These are phyloP conservation scores for Antennarius maculatus DNA, from an alignment of 2,797 vertebrate genomes.

Conservation along the genomic window DNA sequence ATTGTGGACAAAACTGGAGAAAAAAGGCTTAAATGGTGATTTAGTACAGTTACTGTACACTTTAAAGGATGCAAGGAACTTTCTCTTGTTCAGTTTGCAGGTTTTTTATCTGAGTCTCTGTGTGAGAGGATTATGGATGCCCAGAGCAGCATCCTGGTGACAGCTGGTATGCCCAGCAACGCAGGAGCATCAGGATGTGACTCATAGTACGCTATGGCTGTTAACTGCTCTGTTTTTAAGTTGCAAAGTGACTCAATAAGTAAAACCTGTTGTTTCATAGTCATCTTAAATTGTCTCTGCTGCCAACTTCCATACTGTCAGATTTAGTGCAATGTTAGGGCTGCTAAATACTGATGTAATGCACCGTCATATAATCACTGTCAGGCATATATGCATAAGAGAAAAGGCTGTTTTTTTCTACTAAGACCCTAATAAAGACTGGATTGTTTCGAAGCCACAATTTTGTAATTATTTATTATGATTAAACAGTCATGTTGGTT, in stretches of 20 bases:
- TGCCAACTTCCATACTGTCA: not conserved
- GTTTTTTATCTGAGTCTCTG: constrained; percentile 84
- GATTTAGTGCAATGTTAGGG: not conserved
- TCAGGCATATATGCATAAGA: not conserved
- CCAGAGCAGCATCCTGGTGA: constrained; percentile 80
- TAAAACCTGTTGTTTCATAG: constrained; percentile 14
- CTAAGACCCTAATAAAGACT: not conserved
- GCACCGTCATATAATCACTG: not conserved
- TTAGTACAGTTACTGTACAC: not conserved
- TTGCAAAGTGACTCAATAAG: constrained; percentile 27
- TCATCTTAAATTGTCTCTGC: constrained; percentile 5
- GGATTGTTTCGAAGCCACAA: not conserved
- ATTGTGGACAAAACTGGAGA: not conserved
- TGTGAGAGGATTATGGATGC: constrained; percentile 82
- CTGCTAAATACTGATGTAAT: not conserved
- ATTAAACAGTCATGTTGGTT: not conserved
- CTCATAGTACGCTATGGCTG: not conserved
- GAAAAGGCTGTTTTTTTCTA: not conserved
- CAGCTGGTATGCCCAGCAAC: constrained; percentile 75
- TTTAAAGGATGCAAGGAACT: not conserved
- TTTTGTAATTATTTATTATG: not conserved
- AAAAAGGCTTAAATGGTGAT: not conserved
- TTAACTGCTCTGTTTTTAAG: constrained; percentile 7
- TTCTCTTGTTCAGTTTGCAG: constrained; percentile 80
- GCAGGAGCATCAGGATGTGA: constrained; percentile 16